phyloP scores from a whole-genome alignment of 2,888 invertebrate species.

The Nomada flava region DNA sequence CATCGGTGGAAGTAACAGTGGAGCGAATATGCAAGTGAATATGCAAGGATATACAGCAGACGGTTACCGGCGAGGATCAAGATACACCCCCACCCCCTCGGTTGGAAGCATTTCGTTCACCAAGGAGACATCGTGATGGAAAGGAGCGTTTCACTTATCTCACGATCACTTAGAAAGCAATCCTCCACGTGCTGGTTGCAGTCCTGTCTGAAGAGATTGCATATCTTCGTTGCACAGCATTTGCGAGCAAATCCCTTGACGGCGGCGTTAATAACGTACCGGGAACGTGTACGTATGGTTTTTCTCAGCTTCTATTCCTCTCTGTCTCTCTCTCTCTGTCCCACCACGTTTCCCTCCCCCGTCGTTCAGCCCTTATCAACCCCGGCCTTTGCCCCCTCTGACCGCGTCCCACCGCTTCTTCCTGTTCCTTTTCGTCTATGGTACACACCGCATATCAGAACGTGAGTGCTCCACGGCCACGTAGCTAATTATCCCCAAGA shows the following conservation, averaged over 20 bases:
- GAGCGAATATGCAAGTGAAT: too few relatives aligned
- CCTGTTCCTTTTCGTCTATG: slow-evolving; percentile 47
- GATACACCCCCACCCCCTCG: neutral
- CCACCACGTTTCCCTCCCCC: neutral
- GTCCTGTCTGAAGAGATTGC: slow-evolving; percentile 66
- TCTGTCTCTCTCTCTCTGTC: neutral
- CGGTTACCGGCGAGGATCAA: neutral
- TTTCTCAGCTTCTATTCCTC: slow-evolving; percentile 48
- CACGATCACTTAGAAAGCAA: slow-evolving; percentile 74
- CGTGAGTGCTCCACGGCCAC: slow-evolving; percentile 74
- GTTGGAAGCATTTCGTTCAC: slow-evolving; percentile 17
- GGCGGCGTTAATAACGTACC: slow-evolving; percentile 73
- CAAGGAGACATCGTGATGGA: slow-evolving; percentile 54
- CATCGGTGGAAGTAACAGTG: too few relatives aligned
- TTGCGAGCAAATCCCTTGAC: slow-evolving; percentile 70
- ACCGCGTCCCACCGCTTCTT: slow-evolving; percentile 15
- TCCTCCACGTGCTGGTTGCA: slow-evolving; percentile 59
- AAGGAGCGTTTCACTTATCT: slow-evolving; percentile 72
- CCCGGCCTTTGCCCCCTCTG: neutral
- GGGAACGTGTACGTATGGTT: slow-evolving; percentile 69
- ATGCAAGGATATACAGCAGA: too few relatives aligned
- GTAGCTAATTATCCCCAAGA: slow-evolving; percentile 82
- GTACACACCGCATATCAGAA: slow-evolving; percentile 71
- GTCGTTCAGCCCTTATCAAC: neutral
- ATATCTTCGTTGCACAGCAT: slow-evolving; percentile 69